Evolutionary conservation across 2,113 vertebrate species (phyloP), one percentile per base, ranked within the genome.

Genomic region (Fukomys damarensis): DNA sequence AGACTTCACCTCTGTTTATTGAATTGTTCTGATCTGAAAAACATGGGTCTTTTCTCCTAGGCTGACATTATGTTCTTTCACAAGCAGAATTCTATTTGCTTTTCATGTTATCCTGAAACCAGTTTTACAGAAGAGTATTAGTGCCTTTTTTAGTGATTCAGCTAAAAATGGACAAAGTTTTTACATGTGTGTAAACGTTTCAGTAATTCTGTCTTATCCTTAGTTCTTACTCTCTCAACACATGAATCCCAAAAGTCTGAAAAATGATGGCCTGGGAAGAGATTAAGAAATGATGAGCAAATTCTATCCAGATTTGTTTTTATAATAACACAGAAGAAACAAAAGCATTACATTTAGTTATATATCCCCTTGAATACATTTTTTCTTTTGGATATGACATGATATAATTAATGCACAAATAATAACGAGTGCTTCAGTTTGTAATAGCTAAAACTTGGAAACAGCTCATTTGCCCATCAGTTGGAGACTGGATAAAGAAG

Each of bases 341-440:
- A 58, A 56, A 92, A 94, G 5, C 43, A 65, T 92, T 79, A 24
- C 6, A 61, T 72, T 65, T 54, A 88, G 35, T 70, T 54, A 63
- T 46, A 22, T 0, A 56, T 46, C 28, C 41, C 12, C 84, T 88
- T 8, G 61, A 2, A 5, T 84, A 20, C 61, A 82, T 61, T 70
- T 56, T 63, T 63, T 86, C 90, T 95, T 96, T 95, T 83, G 41
- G 41, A 80, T 80, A 63, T 93, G 66, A 56, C 20, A 32, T 49
- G 63, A 74, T 41, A 95, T 81, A 94, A 93, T 88, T 86, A 89
- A 89, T 56, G 24, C 35, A 20, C 86, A 77, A 91, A 43, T 43
- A 76, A 24, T 26, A 95, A n/a, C n/a, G n/a, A n/a, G n/a, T n/a
- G n/a, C n/a, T n/a, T n/a, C n/a, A n/a, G n/a, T n/a, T n/a, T n/a